Conservation (phyloP, 2,113 vertebrate genomes). For the Dicentrarchus labrax region DNA sequence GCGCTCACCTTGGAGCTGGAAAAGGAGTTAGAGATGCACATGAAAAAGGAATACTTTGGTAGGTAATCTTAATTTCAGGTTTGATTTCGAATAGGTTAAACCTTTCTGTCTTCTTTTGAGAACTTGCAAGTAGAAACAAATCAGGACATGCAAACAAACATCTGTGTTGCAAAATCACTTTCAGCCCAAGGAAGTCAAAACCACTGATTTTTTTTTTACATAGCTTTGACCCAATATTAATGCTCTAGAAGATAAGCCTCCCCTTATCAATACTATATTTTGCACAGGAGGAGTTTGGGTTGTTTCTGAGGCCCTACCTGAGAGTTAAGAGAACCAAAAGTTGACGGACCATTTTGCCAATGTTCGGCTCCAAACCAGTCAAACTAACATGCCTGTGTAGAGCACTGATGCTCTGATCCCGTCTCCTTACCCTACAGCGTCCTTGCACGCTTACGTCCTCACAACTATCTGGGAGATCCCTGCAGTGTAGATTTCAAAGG, state of each 20-base stretch:
- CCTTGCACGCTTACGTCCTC: neutral
- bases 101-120: neutral
- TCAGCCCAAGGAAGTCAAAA: neutral
- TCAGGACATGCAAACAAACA: neutral
- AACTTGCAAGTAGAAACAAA: neutral
- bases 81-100: neutral
- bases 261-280: neutral
- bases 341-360: neutral
- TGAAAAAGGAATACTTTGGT: constrained; percentile 98
- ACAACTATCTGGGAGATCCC: neutral
- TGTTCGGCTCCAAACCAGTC: neutral
- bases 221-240: neutral
- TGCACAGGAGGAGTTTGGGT: neutral
- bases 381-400: neutral
- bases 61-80: constrained; percentile 72
- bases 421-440: neutral
- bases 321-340: neutral
- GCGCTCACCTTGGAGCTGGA: constrained; percentile 97
- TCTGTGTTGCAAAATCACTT: neutral
- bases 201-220: neutral
- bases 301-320: neutral
- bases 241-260: neutral
- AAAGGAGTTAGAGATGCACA: constrained; percentile 96
- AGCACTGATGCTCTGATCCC: neutral
- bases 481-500: neutral